Evolutionary conservation across 2,797 vertebrate species (phyloP).

Genomic region (Acanthurus tractus): DNA sequence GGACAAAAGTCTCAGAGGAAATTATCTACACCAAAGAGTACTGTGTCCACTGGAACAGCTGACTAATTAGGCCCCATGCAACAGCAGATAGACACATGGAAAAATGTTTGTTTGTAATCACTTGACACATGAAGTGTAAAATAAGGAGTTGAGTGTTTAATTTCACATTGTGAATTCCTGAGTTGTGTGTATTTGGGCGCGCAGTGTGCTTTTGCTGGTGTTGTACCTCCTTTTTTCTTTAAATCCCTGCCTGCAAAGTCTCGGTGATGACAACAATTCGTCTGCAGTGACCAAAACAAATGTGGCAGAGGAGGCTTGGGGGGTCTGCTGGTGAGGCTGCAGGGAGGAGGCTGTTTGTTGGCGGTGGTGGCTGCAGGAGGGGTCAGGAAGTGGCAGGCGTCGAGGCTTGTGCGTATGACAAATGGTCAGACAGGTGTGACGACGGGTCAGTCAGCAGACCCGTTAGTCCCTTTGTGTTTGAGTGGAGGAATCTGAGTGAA

Average conservation of each 20-base stretch:
- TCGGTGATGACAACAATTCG: conserved; percentile 15
- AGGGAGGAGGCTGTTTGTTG: conserved; percentile 24
- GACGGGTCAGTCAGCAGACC: conserved; percentile 23
- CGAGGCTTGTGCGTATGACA: conserved; percentile 68
- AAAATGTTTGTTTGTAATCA: conserved; percentile 58
- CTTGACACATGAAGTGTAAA: conserved; percentile 32
- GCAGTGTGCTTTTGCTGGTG: background rate
- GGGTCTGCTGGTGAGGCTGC: conserved; percentile 21
- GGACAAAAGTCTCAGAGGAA: conserved; percentile 77
- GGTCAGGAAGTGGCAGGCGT: conserved; percentile 48
- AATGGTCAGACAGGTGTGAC: conserved; percentile 79
- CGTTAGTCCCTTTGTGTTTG: conserved; percentile 38
- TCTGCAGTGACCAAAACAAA: conserved; percentile 25
- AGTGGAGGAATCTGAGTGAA: conserved; percentile 18
- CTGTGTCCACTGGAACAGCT: conserved; percentile 70
- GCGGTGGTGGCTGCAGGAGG: conserved; percentile 10
- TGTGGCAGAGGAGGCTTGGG: conserved; percentile 31
- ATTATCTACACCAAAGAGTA: conserved; percentile 66
- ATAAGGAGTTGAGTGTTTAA: background rate
- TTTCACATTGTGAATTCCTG: background rate
- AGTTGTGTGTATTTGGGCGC: background rate
- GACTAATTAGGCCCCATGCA: conserved; percentile 69
- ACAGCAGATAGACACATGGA: conserved; percentile 36
- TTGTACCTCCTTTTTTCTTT: background rate
- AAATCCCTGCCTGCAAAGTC: conserved; percentile 6